Evolutionary conservation across 2,888 invertebrate species (phyloP).

Genomic region (Drosophila greeni): DNA sequence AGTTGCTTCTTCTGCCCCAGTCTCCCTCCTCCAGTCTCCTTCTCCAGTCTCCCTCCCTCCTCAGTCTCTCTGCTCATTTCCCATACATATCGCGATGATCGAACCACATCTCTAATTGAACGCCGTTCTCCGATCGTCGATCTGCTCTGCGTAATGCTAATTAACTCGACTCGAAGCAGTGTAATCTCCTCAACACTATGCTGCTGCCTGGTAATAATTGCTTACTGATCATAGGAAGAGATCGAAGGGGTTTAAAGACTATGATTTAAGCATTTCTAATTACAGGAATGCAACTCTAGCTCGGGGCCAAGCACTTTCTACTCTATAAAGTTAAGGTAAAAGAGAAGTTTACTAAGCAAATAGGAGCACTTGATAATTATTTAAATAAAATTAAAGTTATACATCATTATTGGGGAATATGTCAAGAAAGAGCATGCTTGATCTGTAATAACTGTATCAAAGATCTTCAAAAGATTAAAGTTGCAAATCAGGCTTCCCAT

Average conservation of each 20-base stretch:
- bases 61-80: conserved; percentile 1
- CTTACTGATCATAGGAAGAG: neutral
- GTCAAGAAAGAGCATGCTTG: no score
- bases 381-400: no score
- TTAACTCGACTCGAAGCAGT: conserved; percentile 10
- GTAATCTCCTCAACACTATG: conserved; percentile 18
- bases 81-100: conserved; percentile 5
- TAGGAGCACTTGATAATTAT: no score
- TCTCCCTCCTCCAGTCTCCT: no score
- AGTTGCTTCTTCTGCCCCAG: no score
- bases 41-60: no score
- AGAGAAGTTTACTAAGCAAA: no score
- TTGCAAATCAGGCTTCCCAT: neutral
- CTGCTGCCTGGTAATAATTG: conserved; percentile 6
- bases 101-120: conserved; percentile 20
- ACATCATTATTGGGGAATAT: no score
- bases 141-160: conserved; percentile 11
- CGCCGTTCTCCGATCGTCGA: conserved; percentile 1
- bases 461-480: neutral
- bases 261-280: conserved; percentile 3
- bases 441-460: neutral
- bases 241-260: neutral
- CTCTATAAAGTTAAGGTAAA: neutral
- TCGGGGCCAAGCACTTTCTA: neutral
- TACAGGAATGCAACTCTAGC: neutral